Percentiles rank a stretch among this genome's conserved stretches.
These are phyloP conservation scores for Polyploca ridens DNA, from an alignment of 2,888 invertebrate species.

Conservation along the genomic window DNA sequence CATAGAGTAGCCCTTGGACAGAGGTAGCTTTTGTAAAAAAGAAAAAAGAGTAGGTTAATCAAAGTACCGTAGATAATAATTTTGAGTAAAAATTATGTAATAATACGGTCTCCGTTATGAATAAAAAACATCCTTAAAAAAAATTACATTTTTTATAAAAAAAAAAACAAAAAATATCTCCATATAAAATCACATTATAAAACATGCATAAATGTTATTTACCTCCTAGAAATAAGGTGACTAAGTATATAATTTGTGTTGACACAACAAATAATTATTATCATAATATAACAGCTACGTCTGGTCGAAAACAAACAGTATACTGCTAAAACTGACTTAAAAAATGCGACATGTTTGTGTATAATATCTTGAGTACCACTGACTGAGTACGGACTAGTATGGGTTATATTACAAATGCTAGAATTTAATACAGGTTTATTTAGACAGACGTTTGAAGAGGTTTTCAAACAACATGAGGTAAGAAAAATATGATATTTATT, in stretches of 20 bases:
- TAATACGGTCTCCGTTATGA: too few species aligned
- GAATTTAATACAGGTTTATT: constrained; percentile 40
- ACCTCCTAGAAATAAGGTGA: constrained; percentile 3
- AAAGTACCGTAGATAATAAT: too few species aligned
- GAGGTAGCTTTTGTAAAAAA: constrained; percentile 18
- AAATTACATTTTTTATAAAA: too few species aligned
- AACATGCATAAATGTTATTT: constrained; percentile 1
- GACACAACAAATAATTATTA: constrained; percentile 6
- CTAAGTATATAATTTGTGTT: constrained; percentile 8
- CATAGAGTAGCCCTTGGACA: constrained; percentile 48
- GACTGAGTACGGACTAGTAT: constrained; percentile 17
- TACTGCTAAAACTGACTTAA: background rate
- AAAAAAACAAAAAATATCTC: too few species aligned
- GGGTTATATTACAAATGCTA: constrained; percentile 24
- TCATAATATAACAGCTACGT: background rate
- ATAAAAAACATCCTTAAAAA: too few species aligned
- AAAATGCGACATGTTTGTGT: constrained; percentile 43
- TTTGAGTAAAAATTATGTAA: too few species aligned
- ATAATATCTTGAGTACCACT: constrained; percentile 40
- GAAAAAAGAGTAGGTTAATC: too few species aligned
- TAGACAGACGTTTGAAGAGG: constrained; percentile 44
- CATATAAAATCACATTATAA: background rate
- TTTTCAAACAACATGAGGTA: constrained; percentile 49
- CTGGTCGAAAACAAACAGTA: background rate
- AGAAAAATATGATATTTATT: constrained; percentile 41